Evolutionary conservation across 1,140 invertebrate species (phyloP), one percentile per base, ranked within the genome.

Genomic region (Achroia grisella): DNA sequence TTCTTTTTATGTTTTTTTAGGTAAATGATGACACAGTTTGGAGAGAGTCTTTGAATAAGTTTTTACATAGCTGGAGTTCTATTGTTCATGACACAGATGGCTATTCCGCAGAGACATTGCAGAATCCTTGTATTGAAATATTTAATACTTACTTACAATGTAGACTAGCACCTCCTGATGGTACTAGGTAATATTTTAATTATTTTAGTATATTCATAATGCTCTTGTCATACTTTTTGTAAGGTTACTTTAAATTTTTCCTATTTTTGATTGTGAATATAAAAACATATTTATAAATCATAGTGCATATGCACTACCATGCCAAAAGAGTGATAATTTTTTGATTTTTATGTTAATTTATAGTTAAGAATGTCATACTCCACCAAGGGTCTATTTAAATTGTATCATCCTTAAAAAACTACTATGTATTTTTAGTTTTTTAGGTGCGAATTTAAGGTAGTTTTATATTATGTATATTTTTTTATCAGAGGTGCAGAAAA

Each of bases 121-220:
- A 87, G 50, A 87, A 86, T 53, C 74, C 86, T 2, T 79, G 86
- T 40, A 75, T 86, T 43, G 71, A 85, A 52, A 88, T 97, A 52
- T 95, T 97, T 73, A 93, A 94, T 66, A 91, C 89, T 8, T 96
- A 95, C 70, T 62, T 97, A n/a, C 90, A 93, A 59, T 93, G 91
- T 60, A 92, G 96, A 81, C 80, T 97, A 39, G 90, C 92, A 23
- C 89, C 93, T 9, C 95, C 95, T 0, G 93, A 96, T 73, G 95
- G 95, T 8, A 89, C 87, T 35, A 88, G 94, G 59, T 88, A 66
- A 37, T 41, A 23, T 3, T 23, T 3, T 23, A 6, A 3, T 23
- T 23, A 3, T 23, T 2, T 23, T 2, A 3, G 2, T 23, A 3
- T 23, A 3, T 2, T 6, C 17, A 23, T 2, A 3, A 23, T 23